Percentiles rank a stretch among this genome's conserved stretches.
Evolutionary conservation across 2,797 vertebrate genomes (phyloP).

Genomic region (Octomys mimax): DNA sequence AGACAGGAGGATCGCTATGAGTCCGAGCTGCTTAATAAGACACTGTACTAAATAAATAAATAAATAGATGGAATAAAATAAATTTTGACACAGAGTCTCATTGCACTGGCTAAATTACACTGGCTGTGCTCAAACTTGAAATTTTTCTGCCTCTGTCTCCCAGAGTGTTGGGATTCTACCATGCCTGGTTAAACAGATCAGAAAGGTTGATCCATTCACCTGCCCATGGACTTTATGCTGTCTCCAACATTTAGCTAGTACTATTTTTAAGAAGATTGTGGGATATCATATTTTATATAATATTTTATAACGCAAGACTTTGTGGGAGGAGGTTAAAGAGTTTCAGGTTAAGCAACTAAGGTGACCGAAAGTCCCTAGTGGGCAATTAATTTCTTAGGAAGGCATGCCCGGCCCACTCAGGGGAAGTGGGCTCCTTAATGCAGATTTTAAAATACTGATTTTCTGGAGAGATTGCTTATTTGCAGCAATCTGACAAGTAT

Average conservation of each 20-base stretch:
- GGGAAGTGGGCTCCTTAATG: neutral
- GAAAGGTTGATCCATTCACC: no score
- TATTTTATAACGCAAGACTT: neutral
- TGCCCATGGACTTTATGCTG: no score
- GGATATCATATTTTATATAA: neutral
- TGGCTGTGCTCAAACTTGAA: neutral
- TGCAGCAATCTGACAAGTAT: neutral
- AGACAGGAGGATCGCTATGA: no score
- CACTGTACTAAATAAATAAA: no score
- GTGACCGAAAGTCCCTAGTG: neutral
- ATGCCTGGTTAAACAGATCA: neutral
- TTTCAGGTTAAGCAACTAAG: neutral
- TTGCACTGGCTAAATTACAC: neutral
- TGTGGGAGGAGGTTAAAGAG: neutral
- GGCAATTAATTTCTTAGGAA: neutral
- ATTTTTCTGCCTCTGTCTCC: neutral
- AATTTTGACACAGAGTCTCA: neutral
- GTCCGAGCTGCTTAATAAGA: no score
- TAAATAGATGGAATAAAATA: no score
- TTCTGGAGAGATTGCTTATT: neutral
- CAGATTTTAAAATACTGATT: neutral
- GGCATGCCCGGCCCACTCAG: fast-evolving
- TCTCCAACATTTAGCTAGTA: no score
- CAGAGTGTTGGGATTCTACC: neutral
- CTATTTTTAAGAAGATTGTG: no score